Percentiles rank a stretch among this genome's conserved stretches.
Conservation (phyloP, 2,797 vertebrate genomes). For the Mionectes olivaceus region DNA sequence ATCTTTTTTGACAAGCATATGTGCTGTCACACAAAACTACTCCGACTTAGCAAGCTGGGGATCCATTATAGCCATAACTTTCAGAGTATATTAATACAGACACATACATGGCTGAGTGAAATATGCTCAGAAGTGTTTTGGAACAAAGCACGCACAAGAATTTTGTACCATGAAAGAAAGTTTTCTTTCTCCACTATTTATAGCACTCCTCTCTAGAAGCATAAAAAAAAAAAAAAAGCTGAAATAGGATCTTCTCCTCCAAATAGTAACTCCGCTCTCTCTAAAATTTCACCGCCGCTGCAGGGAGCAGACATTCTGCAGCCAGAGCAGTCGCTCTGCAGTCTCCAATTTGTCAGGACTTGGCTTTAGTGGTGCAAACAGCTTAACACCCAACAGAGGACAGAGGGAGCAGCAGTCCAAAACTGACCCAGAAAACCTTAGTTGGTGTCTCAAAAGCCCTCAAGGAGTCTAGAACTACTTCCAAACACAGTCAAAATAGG, state of each 20-base stretch:
- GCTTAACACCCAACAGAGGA: neutral
- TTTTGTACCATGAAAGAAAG: constrained; percentile 64
- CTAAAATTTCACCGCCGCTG: constrained; percentile 18
- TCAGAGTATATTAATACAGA: constrained; percentile 73
- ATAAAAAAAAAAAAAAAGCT: constrained; percentile 29
- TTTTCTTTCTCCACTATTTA: constrained; percentile 62
- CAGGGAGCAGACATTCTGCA: neutral
- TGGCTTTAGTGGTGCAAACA: fast-evolving
- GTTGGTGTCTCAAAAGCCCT: neutral
- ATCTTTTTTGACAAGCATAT: constrained; percentile 73
- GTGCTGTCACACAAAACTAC: constrained; percentile 71
- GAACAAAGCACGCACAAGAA: constrained; percentile 59
- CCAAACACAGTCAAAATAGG: neutral
- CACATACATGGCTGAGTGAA: constrained; percentile 68
- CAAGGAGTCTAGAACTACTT: neutral
- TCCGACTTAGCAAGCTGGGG: constrained; percentile 69
- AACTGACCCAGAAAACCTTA: neutral
- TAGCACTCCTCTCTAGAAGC: constrained; percentile 31
- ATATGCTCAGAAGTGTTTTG: constrained; percentile 71
- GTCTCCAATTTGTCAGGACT: neutral
- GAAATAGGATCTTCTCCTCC: constrained; percentile 52
- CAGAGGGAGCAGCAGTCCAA: neutral
- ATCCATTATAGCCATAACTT: constrained; percentile 74
- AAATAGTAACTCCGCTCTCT: constrained; percentile 56
- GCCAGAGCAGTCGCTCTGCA: neutral